Base-by-base conservation (phyloP, 1,140 invertebrate species). In the Leptopilina clavipes region DNA sequence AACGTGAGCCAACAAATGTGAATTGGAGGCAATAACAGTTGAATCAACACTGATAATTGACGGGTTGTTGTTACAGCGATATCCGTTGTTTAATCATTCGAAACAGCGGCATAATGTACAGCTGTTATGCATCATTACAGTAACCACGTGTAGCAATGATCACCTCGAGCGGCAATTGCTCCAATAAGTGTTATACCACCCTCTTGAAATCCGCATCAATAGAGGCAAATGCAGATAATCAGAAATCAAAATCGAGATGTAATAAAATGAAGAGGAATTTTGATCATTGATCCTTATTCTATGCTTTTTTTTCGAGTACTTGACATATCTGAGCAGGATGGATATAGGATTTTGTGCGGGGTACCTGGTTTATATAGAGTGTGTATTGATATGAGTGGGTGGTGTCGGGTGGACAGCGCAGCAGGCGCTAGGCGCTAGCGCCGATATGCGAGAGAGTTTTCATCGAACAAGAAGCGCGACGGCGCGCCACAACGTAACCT, bases 301-400 rank as follows among this genome's bases (percentile, higher is more conserved):
- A 2, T 65, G n/a, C 12, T 65, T 52, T 6, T 65, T 65, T 31
- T 65, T 25, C 12, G 22, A 65, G 59, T n/a, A 65, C 59, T 65
- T 65, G 22, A 31, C 59, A 65, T 25, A 31, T 37, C 59, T 65
- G 59, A 31, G 14, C 59, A 65, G 59, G 22, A 65, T 65, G 59
- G 25, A 65, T 65, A 25, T 65, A 65, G 25, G 59, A 65, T 65
- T 65, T 37, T 31, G 59, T 31, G 25, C 59, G 1, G 59, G 59
- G 59, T 65, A 31, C 25, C 59, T 5, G 14, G 59, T 31, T 40
- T 81, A 79, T 81, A 81, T 81, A 79, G 76, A 74, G 11, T 37
- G 54, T 75, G 78, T 81, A 79, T 79, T 79, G 80, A 81, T 74
- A 81, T 81, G 78, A 56, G 76, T 79, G 75, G 77, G 75, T 75